Conservation (phyloP, 2,113 vertebrate species). For the Marcusenius ussheri region DNA sequence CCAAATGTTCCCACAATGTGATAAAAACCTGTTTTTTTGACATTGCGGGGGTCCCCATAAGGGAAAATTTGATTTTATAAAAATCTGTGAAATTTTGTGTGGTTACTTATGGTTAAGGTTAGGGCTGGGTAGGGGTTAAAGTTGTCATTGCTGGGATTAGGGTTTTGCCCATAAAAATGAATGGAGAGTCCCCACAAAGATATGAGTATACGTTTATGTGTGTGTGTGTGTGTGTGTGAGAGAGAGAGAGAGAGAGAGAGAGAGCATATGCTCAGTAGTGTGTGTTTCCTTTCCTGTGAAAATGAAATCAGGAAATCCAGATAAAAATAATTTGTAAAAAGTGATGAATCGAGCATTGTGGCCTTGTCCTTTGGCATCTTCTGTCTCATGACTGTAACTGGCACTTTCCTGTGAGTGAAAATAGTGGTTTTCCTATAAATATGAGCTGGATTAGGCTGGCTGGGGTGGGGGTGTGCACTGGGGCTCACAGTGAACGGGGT, state of each 20-base stretch:
- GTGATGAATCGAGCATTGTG: conserved; percentile 3
- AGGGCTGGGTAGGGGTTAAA: too few relatives aligned
- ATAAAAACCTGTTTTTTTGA: too few relatives aligned
- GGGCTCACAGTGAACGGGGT: neutral
- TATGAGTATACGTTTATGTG: neutral
- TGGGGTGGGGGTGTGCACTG: neutral
- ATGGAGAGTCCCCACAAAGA: too few relatives aligned
- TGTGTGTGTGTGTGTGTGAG: neutral
- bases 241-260: neutral
- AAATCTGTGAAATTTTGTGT: too few relatives aligned
- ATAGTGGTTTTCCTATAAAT: conserved; percentile 11
- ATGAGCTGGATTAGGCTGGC: neutral
- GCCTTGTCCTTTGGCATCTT: neutral
- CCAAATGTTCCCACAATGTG: too few relatives aligned
- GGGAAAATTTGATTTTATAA: too few relatives aligned
- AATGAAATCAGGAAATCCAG: neutral
- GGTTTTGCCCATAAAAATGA: too few relatives aligned
- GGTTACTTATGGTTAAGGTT: too few relatives aligned
- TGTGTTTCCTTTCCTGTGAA: neutral
- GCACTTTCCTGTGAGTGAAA: conserved; percentile 15
- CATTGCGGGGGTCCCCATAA: too few relatives aligned
- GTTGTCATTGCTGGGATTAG: too few relatives aligned
- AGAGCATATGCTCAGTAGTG: neutral
- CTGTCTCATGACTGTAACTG: neutral
- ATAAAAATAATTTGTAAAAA: conserved; percentile 4